Percentiles rank a stretch among this genome's conserved stretches.
phyloP scores from a whole-genome alignment of 2,888 invertebrate genomes.

The Epinotia brunnichana region DNA sequence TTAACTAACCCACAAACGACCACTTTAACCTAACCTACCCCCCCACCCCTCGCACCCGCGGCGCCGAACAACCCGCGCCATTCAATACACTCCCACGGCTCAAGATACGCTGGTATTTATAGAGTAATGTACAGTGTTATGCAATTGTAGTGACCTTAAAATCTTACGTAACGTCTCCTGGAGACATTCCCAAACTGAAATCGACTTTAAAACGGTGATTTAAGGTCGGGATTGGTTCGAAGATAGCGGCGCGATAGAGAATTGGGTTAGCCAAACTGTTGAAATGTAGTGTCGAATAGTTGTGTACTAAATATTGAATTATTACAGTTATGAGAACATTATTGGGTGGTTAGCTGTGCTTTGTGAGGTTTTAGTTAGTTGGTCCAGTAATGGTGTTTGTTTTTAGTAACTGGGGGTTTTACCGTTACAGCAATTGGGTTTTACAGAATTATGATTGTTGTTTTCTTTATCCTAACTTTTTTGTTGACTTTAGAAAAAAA shows the following conservation, averaged over 20 bases:
- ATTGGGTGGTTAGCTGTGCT: conserved; percentile 17
- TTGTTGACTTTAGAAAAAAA: background rate
- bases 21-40: conserved; percentile 51
- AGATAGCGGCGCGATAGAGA: conserved; percentile 49
- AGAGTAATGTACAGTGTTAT: conserved; percentile 64
- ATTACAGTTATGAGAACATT: conserved; percentile 33
- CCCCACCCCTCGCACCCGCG: conserved; percentile 46
- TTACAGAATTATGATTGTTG: background rate
- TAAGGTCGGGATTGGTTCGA: conserved; percentile 50
- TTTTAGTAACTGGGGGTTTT: background rate
- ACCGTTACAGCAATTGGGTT: background rate
- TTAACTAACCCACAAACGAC: conserved; percentile 60
- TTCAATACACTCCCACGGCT: conserved; percentile 54
- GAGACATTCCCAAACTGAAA: conserved; percentile 45
- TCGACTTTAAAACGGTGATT: conserved; percentile 37
- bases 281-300: conserved; percentile 35
- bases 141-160: conserved; percentile 77
- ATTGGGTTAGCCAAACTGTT: conserved; percentile 67
- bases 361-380: conserved; percentile 7
- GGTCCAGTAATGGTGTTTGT: background rate
- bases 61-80: conserved; percentile 46
- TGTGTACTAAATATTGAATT: conserved; percentile 35
- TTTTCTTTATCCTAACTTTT: background rate
- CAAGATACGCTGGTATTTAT: conserved; percentile 60
- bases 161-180: conserved; percentile 73